These are phyloP conservation scores for Pangasianodon gigas DNA, from an alignment of 2,113 vertebrate genomes.

Conservation along the genomic window DNA sequence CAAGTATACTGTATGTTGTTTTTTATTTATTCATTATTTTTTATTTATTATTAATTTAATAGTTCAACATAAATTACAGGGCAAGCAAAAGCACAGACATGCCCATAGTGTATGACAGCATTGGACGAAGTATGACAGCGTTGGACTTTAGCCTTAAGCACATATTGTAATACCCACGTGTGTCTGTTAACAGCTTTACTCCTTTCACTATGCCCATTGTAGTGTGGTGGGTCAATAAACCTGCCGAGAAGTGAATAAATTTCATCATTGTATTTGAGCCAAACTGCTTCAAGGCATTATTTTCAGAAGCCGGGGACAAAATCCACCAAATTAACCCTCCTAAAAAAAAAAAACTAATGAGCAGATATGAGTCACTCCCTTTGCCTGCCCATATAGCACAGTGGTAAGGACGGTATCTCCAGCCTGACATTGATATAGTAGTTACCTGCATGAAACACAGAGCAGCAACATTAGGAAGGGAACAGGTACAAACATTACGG, in stretches of 20 bases:
- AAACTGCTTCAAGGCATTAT: background rate
- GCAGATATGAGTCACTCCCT: conserved; percentile 51
- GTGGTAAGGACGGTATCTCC: conserved; percentile 42
- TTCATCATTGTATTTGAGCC: background rate
- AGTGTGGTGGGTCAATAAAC: background rate
- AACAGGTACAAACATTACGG: conserved; percentile 36
- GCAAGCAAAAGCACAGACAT: background rate
- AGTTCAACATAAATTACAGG: background rate
- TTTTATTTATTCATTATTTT: too few species aligned
- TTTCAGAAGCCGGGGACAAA: background rate
- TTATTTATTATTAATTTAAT: too few species aligned
- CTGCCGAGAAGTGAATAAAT: background rate
- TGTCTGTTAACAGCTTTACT: background rate
- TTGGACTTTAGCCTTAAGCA: background rate
- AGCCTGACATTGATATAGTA: conserved; percentile 36
- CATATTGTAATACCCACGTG: background rate
- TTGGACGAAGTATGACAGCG: background rate
- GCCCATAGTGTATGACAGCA: background rate
- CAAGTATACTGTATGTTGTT: too few species aligned
- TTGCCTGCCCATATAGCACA: conserved; percentile 46
- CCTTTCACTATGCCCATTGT: background rate
- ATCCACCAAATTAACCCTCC: background rate
- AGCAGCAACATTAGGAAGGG: conserved; percentile 38
- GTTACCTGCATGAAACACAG: conserved; percentile 42
- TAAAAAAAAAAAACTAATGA: conserved; percentile 38